Evolutionary conservation across 2,113 vertebrate species (phyloP).

Genomic region (Bufo gargarizans): DNA sequence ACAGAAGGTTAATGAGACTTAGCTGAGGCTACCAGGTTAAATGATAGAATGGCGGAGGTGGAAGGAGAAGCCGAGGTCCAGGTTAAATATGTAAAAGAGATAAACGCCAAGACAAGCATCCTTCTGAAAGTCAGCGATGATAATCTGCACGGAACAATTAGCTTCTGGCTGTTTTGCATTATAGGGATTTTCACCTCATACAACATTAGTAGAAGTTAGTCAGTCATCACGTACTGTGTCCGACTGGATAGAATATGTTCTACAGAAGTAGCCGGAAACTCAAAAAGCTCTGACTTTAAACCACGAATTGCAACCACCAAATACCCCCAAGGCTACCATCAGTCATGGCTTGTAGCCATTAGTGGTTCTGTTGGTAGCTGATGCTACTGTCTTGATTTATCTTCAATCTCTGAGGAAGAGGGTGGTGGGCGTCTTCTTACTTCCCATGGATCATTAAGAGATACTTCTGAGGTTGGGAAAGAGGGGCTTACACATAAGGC

Average conservation of each 20-base stretch:
- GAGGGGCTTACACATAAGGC: neutral
- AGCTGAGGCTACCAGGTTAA: constrained; percentile 22
- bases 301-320: neutral
- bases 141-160: constrained; percentile 11
- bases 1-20: constrained; percentile 47
- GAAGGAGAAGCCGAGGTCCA: constrained; percentile 25
- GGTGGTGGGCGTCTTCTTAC: neutral
- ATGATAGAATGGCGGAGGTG: neutral
- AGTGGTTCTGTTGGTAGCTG: neutral
- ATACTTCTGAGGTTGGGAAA: too few relatives aligned
- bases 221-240: neutral
- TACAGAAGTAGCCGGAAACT: neutral
- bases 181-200: neutral
- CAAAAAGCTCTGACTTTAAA: neutral
- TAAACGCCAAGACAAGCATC: neutral
- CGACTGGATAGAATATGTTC: neutral
- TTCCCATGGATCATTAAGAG: too few relatives aligned
- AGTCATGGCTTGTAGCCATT: neutral
- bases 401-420: neutral
- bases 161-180: neutral
- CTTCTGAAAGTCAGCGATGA: neutral
- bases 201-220: neutral
- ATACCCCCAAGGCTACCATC: neutral
- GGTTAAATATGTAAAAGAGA: constrained; percentile 38
- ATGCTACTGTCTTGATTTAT: neutral